Base-by-base conservation (phyloP, 1,140 invertebrate genomes). In the Monochamus saltuarius region DNA sequence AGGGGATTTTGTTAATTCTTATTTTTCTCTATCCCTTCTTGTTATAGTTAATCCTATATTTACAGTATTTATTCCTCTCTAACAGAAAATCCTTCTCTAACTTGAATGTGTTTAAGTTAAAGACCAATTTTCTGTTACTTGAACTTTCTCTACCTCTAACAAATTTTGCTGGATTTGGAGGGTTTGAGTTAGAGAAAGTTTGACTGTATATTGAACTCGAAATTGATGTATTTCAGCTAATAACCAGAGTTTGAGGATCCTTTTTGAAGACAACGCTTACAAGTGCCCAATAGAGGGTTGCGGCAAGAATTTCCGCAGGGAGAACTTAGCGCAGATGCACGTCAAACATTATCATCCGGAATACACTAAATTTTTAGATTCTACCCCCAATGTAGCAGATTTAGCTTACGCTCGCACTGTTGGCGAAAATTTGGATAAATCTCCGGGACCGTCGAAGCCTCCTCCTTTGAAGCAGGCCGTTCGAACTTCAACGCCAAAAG, bases 291-390 rank as follows among this genome's bases (percentile, higher is more conserved):
- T 90, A 53, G 85, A 89, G 54, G 87, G 85, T 4, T 97, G 94
- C 73, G 84, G 82, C 10, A 97, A 97, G 78, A 89, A 87, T 60
- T 96, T 95, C 74, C 81, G 94, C 14, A 95, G 94, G 73, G 91
- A 95, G 69, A 92, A 90, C 66, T 82, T 95, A 22, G 77, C 95
- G 1, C 86, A 89, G 75, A 94, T 94, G 86, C 92, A 95, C 68
- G 88, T 94, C n/a, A 93, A 94, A 67, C 91, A 94, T 76, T 94
- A 94, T 72, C 92, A 95, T 78, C 84, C 86, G 1, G 90, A 93
- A 63, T 83, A 89, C 62, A 85, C 83, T 0, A 86, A 90, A 69
- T 86, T 87, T 73, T 75, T 92, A 39, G 89, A 89, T 6, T 83
- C 83, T 7, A 91, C 89, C 2, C 90, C 90, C 13, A 94, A 94